These are phyloP conservation scores for Alsophila aescularia DNA, from an alignment of 2,888 invertebrate species.

Conservation along the genomic window DNA sequence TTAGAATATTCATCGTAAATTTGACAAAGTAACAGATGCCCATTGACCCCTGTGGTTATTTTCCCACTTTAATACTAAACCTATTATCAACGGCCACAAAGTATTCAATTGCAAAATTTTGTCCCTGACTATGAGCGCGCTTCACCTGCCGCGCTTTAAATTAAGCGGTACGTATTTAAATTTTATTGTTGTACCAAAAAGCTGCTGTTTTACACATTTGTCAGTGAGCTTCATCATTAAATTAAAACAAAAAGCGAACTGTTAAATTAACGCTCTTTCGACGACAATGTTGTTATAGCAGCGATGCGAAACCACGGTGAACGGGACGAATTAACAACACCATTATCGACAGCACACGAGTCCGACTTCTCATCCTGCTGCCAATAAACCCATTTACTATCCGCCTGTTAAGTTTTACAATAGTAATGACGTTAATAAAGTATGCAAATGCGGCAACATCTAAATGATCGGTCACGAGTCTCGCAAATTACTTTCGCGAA, in stretches of 20 bases:
- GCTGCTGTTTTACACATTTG: slow-evolving; percentile 31
- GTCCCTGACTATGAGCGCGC: slow-evolving; percentile 20
- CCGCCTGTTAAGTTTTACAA: slow-evolving; percentile 51
- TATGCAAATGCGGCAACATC: slow-evolving; percentile 67
- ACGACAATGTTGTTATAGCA: slow-evolving; percentile 42
- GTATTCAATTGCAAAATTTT: slow-evolving; percentile 23
- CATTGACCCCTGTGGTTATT: neutral
- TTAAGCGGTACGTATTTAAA: slow-evolving; percentile 33
- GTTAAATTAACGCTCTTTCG: slow-evolving; percentile 50
- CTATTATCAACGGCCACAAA: slow-evolving; percentile 11
- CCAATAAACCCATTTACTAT: slow-evolving; percentile 63
- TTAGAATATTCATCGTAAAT: neutral
- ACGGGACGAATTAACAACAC: slow-evolving; percentile 59
- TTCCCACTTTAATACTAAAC: slow-evolving; percentile 6
- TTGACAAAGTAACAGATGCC: no score
- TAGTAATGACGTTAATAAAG: slow-evolving; percentile 65
- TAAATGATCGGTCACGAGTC: slow-evolving; percentile 65
- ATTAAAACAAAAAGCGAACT: slow-evolving; percentile 56
- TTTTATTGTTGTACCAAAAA: slow-evolving; percentile 34
- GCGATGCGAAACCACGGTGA: slow-evolving; percentile 54
- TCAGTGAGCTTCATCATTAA: slow-evolving; percentile 38
- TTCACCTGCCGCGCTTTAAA: slow-evolving; percentile 28
- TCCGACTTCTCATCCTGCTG: slow-evolving; percentile 51
- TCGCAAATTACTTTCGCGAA: slow-evolving; percentile 71
- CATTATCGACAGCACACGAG: slow-evolving; percentile 55